Evolutionary conservation across 2,888 invertebrate species (phyloP).

Genomic region (Biston stratarius): DNA sequence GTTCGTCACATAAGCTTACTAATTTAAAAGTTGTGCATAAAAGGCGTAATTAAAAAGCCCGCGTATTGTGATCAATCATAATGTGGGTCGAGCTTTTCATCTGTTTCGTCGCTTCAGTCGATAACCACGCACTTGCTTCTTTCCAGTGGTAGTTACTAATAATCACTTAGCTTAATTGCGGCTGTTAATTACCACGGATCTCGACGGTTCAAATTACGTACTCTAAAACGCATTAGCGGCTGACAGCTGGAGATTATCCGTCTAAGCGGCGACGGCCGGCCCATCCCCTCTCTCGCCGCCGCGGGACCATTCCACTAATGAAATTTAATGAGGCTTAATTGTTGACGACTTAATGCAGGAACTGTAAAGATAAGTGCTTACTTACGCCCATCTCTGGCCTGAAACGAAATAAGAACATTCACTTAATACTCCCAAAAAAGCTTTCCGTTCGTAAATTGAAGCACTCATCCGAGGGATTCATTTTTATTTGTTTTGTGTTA

Average conservation of each 20-base stretch:
- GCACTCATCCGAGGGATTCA: constrained; percentile 42
- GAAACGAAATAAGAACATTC: constrained; percentile 68
- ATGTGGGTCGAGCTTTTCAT: constrained; percentile 4
- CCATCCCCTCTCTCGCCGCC: constrained; percentile 60
- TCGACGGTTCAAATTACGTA: constrained; percentile 86
- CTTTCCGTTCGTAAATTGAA: constrained; percentile 50
- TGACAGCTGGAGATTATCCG: constrained; percentile 86
- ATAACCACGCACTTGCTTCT: constrained; percentile 60
- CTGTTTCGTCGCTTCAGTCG: constrained; percentile 40
- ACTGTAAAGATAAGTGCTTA: constrained; percentile 79
- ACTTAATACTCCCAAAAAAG: constrained; percentile 48
- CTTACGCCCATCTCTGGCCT: constrained; percentile 64
- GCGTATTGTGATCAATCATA: not conserved
- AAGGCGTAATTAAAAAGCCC: constrained; percentile 7
- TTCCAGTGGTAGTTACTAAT: constrained; percentile 73
- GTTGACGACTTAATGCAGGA: constrained; percentile 84
- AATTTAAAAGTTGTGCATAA: not conserved
- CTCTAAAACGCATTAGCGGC: constrained; percentile 86
- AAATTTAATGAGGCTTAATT: constrained; percentile 86
- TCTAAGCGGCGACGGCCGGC: constrained; percentile 78
- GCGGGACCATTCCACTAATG: constrained; percentile 79
- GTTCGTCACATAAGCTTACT: not conserved
- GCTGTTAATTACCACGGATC: constrained; percentile 84
- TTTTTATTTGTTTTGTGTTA: constrained; percentile 41
- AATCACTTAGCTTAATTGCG: constrained; percentile 86